Conservation (phyloP, 2,888 invertebrate genomes). For the Cephus rjabovi region DNA sequence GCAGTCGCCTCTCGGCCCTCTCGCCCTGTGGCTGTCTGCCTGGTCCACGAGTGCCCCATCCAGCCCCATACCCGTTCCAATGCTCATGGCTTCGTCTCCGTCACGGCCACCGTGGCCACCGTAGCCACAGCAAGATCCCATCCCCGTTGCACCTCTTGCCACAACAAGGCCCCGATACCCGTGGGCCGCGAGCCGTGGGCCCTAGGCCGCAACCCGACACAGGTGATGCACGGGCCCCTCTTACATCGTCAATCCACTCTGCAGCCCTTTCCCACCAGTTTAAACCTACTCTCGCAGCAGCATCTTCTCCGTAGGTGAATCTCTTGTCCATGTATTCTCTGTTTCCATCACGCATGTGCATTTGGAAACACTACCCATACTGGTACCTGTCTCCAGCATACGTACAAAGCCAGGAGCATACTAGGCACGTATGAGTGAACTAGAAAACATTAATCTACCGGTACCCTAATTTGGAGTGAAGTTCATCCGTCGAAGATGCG, state of each 20-base stretch:
- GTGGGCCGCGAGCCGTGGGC: conserved; percentile 29
- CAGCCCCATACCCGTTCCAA: neutral
- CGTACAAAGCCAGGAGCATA: neutral
- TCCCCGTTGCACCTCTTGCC: conserved; percentile 29
- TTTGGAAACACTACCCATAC: neutral
- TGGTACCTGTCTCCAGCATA: neutral
- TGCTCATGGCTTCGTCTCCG: conserved; percentile 12
- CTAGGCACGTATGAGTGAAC: neutral
- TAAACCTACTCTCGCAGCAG: neutral
- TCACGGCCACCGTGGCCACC: conserved; percentile 20
- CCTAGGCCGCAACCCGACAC: conserved; percentile 38
- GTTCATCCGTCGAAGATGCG: neutral
- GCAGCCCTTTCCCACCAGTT: conserved; percentile 30
- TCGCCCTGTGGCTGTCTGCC: neutral
- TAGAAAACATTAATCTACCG: neutral
- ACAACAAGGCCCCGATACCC: conserved; percentile 49
- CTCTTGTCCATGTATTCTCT: conserved; percentile 44
- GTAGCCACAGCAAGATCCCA: conserved; percentile 11
- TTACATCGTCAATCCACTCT: conserved; percentile 54
- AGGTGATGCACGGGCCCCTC: conserved; percentile 53
- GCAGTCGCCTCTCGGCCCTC: conserved; percentile 26
- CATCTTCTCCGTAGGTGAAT: conserved; percentile 28
- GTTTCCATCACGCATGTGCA: conserved; percentile 12
- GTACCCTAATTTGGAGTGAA: neutral
- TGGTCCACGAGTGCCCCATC: neutral